These are phyloP conservation scores for Leptobrachium leishanense DNA, from an alignment of 2,113 vertebrate genomes.

Conservation along the genomic window DNA sequence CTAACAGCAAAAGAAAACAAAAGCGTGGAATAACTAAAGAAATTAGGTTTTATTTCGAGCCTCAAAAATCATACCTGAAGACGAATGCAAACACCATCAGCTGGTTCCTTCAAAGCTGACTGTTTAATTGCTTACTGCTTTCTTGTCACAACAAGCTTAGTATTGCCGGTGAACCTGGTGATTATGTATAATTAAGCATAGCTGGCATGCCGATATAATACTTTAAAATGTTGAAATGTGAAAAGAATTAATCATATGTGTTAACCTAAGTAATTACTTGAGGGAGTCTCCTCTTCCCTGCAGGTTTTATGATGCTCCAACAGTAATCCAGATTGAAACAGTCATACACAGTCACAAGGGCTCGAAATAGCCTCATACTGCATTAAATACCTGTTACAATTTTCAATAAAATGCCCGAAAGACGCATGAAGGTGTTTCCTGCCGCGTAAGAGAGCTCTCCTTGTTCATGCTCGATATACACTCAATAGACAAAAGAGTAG, in stretches of 20 bases:
- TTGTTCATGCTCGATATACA: too few species aligned
- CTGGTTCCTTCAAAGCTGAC: conserved; percentile 24
- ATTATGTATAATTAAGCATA: conserved; percentile 45
- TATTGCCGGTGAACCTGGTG: conserved; percentile 24
- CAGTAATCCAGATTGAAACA: conserved; percentile 11
- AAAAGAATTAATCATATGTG: conserved; percentile 35
- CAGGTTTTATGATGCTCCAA: conserved; percentile 14
- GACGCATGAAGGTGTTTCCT: too few species aligned
- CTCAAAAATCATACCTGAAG: neutral
- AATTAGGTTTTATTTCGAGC: neutral
- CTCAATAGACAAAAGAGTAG: too few species aligned
- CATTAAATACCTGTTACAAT: too few species aligned
- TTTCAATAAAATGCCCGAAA: too few species aligned
- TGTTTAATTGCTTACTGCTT: conserved; percentile 25
- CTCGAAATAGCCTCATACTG: too few species aligned
- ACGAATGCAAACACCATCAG: conserved; percentile 5
- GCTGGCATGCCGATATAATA: conserved; percentile 43
- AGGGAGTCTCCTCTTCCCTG: conserved; percentile 29
- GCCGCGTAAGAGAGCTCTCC: too few species aligned
- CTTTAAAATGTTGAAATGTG: conserved; percentile 35
- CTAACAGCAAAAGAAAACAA: too few species aligned
- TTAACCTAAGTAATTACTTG: conserved; percentile 37
- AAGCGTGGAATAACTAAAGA: neutral
- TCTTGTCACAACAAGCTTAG: conserved; percentile 45
- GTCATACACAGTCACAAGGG: neutral